A percentile compares a stretch with the other conserved stretches of the same genome.
Conservation (phyloP, 2,113 vertebrate species). For the Meriones unguiculatus region DNA sequence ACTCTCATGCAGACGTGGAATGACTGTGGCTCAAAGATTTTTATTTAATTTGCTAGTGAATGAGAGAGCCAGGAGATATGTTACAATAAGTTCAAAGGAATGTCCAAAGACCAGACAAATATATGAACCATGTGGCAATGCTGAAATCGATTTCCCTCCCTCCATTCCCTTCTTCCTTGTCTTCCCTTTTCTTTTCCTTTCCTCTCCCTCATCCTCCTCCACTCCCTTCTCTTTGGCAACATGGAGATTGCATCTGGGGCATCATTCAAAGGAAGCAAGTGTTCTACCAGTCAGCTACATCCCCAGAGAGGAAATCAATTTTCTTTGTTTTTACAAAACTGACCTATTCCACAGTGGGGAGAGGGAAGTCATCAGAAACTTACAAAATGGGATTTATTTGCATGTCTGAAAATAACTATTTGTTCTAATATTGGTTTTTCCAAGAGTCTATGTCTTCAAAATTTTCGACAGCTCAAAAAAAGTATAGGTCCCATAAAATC, state of each 20-base stretch:
- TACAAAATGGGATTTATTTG: neutral
- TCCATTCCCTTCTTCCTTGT: neutral
- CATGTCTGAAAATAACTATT: slow-evolving; percentile 11
- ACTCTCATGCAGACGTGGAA: neutral
- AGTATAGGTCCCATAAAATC: neutral
- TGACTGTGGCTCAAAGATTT: neutral
- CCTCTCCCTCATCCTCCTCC: no score
- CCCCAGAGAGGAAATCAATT: neutral
- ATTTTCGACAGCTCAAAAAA: slow-evolving; percentile 15
- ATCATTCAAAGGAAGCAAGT: neutral
- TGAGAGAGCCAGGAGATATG: neutral
- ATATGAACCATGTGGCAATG: neutral
- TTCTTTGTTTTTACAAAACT: neutral
- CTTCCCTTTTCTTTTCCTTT: neutral
- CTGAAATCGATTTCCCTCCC: neutral
- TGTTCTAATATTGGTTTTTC: slow-evolving; percentile 5
- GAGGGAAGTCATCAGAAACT: neutral
- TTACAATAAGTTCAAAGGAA: neutral
- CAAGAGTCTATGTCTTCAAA: neutral
- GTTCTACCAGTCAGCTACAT: neutral
- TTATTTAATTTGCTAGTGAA: neutral
- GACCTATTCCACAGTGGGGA: neutral
- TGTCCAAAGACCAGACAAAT: neutral
- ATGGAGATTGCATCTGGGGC: neutral
- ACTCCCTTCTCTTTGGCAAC: neutral